Evolutionary conservation across 2,888 invertebrate genomes (phyloP).

Genomic region (Drosophila dives): DNA sequence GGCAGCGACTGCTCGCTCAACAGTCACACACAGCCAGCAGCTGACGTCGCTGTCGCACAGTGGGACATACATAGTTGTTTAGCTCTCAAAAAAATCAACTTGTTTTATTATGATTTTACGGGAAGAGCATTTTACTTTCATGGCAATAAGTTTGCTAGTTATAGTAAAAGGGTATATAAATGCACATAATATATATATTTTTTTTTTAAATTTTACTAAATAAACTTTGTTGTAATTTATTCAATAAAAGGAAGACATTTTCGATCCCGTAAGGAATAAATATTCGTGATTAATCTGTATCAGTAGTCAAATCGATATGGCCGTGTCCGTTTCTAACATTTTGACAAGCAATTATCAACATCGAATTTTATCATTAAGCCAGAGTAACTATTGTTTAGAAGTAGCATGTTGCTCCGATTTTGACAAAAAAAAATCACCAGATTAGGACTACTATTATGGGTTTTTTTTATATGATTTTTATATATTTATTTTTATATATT

Average conservation of each 20-base stretch:
- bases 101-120: neutral
- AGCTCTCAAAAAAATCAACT: neutral
- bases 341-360: neutral
- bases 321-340: neutral
- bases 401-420: neutral
- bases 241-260: neutral
- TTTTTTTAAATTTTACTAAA: too few species aligned
- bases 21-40: conserved; percentile 42
- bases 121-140: neutral
- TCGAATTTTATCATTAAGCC: neutral
- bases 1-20: conserved; percentile 34
- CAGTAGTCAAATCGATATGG: neutral
- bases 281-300: neutral
- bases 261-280: too few species aligned
- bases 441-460: neutral
- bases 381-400: neutral
- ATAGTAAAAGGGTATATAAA: neutral
- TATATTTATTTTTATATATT: too few species aligned
- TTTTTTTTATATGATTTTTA: too few species aligned
- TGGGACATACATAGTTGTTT: conserved; percentile 5
- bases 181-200: too few species aligned
- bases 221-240: too few species aligned
- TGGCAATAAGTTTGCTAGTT: neutral
- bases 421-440: too few species aligned
- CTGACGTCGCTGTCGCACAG: conserved; percentile 60